Evolutionary conservation across 2,113 vertebrate genomes (phyloP).

Genomic region (Entomyzon cyanotis): DNA sequence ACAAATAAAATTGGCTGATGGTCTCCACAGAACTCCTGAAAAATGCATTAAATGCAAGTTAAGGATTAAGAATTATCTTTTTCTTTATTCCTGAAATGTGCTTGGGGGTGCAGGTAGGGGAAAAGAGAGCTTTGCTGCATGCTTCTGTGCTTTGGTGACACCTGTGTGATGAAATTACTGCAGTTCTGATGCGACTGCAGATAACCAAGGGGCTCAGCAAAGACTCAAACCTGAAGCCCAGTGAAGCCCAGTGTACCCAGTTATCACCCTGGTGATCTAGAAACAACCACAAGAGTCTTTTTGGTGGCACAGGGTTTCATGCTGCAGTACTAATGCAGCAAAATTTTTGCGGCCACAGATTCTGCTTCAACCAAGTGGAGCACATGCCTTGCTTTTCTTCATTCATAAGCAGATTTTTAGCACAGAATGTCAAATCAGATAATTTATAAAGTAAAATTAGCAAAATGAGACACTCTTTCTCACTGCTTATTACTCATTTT

Average conservation of each 20-base stretch:
- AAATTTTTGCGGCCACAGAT: not conserved
- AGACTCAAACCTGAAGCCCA: not conserved
- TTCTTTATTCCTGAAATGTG: not conserved
- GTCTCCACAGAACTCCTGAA: not conserved
- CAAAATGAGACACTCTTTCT: constrained; percentile 42
- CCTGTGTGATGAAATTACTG: not conserved
- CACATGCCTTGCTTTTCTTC: not conserved
- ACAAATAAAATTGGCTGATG: not conserved
- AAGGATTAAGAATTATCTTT: not conserved
- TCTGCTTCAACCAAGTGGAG: not conserved
- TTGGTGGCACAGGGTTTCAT: not conserved
- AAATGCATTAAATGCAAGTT: not conserved
- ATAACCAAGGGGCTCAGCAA: not conserved
- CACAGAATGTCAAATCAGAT: constrained; percentile 59
- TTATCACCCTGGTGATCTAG: not conserved
- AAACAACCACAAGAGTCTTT: not conserved
- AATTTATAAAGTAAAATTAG: constrained; percentile 53
- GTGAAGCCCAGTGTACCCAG: not conserved
- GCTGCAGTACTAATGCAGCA: not conserved
- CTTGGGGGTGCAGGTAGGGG: not conserved
- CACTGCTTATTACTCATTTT: constrained; percentile 60
- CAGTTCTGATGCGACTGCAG: not conserved
- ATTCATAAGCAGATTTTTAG: constrained; percentile 42
- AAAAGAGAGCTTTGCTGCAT: not conserved
- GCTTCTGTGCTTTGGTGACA: not conserved